Conservation (phyloP, 2,113 vertebrate genomes). For the Hippocampus zosterae region DNA sequence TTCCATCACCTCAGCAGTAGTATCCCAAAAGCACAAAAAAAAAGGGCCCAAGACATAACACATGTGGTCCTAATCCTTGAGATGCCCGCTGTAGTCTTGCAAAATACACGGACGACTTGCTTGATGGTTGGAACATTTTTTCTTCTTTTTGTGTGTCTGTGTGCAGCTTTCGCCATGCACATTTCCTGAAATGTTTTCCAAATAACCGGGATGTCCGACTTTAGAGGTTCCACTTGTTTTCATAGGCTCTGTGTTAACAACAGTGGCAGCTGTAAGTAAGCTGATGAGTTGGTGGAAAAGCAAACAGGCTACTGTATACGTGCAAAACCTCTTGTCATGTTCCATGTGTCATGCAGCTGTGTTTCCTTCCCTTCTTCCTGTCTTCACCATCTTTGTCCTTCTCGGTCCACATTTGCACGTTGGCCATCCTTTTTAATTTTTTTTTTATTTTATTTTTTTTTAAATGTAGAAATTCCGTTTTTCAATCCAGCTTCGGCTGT, state of each 20-base stretch:
- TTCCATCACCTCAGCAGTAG: too few species aligned
- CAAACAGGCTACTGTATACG: background rate
- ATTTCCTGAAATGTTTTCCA: background rate
- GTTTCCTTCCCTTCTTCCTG: conserved; percentile 53
- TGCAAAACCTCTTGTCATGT: conserved; percentile 29
- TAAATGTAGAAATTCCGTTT: background rate
- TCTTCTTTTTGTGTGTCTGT: too few species aligned
- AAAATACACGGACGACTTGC: too few species aligned
- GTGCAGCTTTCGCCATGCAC: background rate
- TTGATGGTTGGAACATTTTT: background rate
- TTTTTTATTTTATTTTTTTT: too few species aligned
- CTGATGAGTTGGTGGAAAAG: conserved; percentile 13
- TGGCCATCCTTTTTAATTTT: background rate
- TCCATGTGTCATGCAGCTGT: conserved; percentile 69
- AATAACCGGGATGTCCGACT: background rate
- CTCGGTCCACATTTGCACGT: background rate
- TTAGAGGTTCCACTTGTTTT: conserved; percentile 6
- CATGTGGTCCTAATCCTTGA: too few species aligned
- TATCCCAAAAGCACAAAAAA: too few species aligned
- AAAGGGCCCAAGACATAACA: too few species aligned
- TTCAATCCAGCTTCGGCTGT: conserved; percentile 42
- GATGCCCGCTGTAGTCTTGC: too few species aligned
- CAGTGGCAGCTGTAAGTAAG: conserved; percentile 1
- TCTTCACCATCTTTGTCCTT: conserved; percentile 10
- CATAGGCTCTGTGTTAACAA: conserved; percentile 18